Percentiles rank a stretch among this genome's conserved stretches.
phyloP scores from a whole-genome alignment of 1,140 invertebrate species.

The Saxidomus purpurata region DNA sequence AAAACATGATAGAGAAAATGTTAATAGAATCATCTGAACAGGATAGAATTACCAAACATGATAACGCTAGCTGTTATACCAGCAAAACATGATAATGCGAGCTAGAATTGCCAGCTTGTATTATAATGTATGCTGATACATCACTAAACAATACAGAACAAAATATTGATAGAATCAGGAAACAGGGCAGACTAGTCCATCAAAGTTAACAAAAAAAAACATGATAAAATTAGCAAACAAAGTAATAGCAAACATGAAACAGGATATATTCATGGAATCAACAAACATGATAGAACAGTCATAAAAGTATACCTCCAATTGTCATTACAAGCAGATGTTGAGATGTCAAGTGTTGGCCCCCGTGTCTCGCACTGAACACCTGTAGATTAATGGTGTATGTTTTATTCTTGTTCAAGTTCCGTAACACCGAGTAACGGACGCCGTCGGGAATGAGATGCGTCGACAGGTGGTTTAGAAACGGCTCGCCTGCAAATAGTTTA shows the following conservation, averaged over 20 bases:
- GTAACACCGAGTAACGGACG: not conserved
- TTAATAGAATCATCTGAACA: no score
- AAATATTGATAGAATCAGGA: no score
- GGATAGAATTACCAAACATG: no score
- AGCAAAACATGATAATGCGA: no score
- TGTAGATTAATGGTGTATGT: slow-evolving; percentile 5
- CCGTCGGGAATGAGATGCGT: not conserved
- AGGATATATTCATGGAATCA: not conserved
- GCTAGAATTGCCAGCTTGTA: no score
- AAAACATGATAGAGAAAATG: no score
- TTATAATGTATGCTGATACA: no score
- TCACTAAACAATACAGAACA: no score
- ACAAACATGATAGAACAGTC: not conserved
- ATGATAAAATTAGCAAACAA: not conserved
- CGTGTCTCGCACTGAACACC: not conserved
- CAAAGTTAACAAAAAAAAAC: no score
- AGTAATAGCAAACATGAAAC: not conserved
- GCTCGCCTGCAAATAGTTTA: slow-evolving; percentile 14
- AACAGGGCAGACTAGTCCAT: no score
- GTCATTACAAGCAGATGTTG: not conserved
- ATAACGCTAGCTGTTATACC: no score
- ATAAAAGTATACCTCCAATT: not conserved
- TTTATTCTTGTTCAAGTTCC: not conserved
- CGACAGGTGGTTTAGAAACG: not conserved
- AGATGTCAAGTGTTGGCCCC: not conserved